Percentiles rank a stretch among this genome's conserved stretches.
Evolutionary conservation across 2,888 invertebrate species (phyloP).

Genomic region (Agrilus mali): DNA sequence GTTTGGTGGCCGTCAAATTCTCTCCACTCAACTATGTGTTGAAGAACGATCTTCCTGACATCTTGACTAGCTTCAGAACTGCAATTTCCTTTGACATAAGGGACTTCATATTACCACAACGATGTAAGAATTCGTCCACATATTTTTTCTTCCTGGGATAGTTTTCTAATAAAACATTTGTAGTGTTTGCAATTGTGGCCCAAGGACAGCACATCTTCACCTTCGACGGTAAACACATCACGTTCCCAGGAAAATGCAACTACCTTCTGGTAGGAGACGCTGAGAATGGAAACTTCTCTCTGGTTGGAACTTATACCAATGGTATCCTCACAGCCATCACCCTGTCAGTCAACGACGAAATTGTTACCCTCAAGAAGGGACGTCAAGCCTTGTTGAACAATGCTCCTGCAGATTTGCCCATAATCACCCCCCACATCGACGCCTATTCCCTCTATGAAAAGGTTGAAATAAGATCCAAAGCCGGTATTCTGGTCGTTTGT

Average conservation of each 20-base stretch:
- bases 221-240: constrained; percentile 72
- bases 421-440: constrained; percentile 43
- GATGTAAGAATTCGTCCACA: constrained; percentile 36
- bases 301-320: constrained; percentile 57
- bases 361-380: constrained; percentile 37
- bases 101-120: constrained; percentile 52
- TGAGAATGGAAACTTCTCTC: constrained; percentile 74
- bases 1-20: constrained; percentile 42
- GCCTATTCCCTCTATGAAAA: constrained; percentile 47
- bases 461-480: constrained; percentile 45
- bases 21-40: constrained; percentile 48
- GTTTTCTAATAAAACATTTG: constrained; percentile 13
- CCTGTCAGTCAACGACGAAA: constrained; percentile 55
- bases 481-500: constrained; percentile 53
- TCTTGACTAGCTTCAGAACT: constrained; percentile 38
- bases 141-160: not conserved
- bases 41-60: constrained; percentile 45
- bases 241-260: constrained; percentile 71
- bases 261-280: constrained; percentile 77
- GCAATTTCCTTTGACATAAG: constrained; percentile 38
- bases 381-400: constrained; percentile 54
- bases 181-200: constrained; percentile 56
- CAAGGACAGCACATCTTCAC: constrained; percentile 80
- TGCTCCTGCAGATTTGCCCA: constrained; percentile 56
- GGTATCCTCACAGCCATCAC: constrained; percentile 56